A percentile compares a stretch with the other conserved stretches of the same genome.
Evolutionary conservation across 2,113 vertebrate genomes (phyloP).

Genomic region (Bambusicola thoracicus): DNA sequence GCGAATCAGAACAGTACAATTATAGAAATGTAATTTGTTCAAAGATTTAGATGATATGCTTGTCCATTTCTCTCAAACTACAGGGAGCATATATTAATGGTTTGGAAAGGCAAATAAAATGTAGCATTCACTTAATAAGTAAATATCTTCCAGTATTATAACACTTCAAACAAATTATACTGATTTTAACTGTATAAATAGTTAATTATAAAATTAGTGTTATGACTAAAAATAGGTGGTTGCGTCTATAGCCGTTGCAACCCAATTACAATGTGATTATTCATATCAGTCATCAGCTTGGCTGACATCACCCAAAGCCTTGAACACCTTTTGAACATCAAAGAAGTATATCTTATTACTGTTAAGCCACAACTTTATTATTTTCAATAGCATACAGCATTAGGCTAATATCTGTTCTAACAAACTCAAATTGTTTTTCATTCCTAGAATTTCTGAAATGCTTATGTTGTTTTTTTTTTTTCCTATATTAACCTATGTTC

Average conservation of each 20-base stretch:
- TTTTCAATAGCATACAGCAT: not conserved
- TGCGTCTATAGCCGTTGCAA: not conserved
- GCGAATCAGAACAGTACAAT: not conserved
- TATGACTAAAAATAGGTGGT: not conserved
- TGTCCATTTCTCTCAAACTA: not conserved
- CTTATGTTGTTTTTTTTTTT: not conserved
- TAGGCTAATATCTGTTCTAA: not conserved
- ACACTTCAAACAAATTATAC: not conserved
- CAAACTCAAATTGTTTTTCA: not conserved
- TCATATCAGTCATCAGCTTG: not conserved
- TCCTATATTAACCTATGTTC: not conserved
- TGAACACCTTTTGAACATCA: not conserved
- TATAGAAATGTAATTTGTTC: not conserved
- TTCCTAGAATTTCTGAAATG: not conserved
- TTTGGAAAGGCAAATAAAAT: not conserved
- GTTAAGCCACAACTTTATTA: not conserved
- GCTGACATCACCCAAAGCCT: not conserved
- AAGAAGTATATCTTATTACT: not conserved
- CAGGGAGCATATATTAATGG: not conserved
- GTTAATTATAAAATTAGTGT: not conserved
- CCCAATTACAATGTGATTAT: not conserved
- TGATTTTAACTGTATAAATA: not conserved
- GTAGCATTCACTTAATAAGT: not conserved
- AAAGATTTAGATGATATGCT: not conserved
- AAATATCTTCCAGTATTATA: not conserved